Base-by-base conservation (phyloP, 2,113 vertebrate species). In the Barbus barbus region DNA sequence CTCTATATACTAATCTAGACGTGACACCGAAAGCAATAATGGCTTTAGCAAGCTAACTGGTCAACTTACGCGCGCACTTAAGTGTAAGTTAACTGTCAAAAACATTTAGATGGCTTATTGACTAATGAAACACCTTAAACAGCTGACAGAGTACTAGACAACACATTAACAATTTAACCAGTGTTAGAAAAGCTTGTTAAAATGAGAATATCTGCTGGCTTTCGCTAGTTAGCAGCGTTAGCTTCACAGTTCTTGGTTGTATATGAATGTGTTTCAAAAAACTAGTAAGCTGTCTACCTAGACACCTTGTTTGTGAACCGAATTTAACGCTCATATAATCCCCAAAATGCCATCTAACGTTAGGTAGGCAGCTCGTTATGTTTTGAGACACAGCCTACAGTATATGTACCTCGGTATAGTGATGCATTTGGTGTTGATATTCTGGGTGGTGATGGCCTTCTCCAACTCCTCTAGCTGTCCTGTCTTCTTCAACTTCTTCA, bases 401-500 rank as follows among this genome's bases (percentile, higher is more conserved):
- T 41, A 22, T 71, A 22, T 71, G 61, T 91, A 98, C 97, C 97
- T 97, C 92, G 97, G 97, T 93, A 99, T 99, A 88, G 97, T 99
- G 91, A 99, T 96, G 94, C 98, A 99, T 93, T 98, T 98, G 83
- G 97, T 99, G 94, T 93, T 95, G 93, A 94, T 93, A 89, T 94
- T 97, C 95, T 98, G 98, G 61, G 96, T 97, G 75, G 96, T 97
- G 92, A 99, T 97, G 88, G 97, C 96, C 86, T 98, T 98, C 90
- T 99, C 98, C 95, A 99, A 90, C 93, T 99, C 98, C 86, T 99
- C 98, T 93, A 99, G 90, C 92, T 99, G 97, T 41, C 97, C 98
- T 3, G 95, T 99, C 94, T 98, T 99, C 91, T 99, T 99, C 76
- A 99, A 94, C 93, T 99, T 99, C 94, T 99, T 99, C 89, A 99